Conservation (phyloP, 2,113 vertebrate genomes). For the Cynoglossus semilaevis region DNA sequence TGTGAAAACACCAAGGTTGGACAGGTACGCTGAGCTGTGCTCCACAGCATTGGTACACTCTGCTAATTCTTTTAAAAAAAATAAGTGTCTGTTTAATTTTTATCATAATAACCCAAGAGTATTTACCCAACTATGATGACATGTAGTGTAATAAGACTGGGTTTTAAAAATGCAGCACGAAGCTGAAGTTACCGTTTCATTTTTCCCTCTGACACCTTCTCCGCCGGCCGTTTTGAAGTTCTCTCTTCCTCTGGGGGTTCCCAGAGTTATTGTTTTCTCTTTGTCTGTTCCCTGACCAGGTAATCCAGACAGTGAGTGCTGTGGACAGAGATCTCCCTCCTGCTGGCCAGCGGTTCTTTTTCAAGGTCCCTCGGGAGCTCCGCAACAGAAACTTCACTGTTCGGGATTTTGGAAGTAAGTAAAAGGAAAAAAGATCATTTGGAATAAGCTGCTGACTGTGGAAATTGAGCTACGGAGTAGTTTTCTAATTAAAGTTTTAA, state of each 20-base stretch:
- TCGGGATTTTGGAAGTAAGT: constrained; percentile 93
- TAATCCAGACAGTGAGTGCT: constrained; percentile 88
- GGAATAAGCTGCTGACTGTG: not conserved
- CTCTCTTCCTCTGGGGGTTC: not conserved
- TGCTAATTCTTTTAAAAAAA: not conserved
- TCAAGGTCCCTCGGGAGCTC: constrained; percentile 82
- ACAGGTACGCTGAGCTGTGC: constrained; percentile 78
- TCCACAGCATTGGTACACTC: not conserved
- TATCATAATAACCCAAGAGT: not conserved
- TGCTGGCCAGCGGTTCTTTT: constrained; percentile 86
- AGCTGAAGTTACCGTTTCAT: not conserved
- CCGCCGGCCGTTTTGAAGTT: not conserved
- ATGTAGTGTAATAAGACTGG: not conserved
- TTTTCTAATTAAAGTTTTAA: too few relatives aligned
- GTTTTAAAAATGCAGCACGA: not conserved
- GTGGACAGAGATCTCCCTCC: constrained; percentile 85
- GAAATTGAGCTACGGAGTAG: too few relatives aligned
- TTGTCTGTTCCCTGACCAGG: constrained; percentile 67
- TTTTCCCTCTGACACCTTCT: not conserved
- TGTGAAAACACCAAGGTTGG: constrained; percentile 89
- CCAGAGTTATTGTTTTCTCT: not conserved
- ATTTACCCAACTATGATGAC: too few relatives aligned
- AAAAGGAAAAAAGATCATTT: not conserved
- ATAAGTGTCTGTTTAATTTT: not conserved
- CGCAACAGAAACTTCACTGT: constrained; percentile 92